Evolutionary conservation across 2,888 invertebrate species (phyloP).

Genomic region (Artemia sinica): DNA sequence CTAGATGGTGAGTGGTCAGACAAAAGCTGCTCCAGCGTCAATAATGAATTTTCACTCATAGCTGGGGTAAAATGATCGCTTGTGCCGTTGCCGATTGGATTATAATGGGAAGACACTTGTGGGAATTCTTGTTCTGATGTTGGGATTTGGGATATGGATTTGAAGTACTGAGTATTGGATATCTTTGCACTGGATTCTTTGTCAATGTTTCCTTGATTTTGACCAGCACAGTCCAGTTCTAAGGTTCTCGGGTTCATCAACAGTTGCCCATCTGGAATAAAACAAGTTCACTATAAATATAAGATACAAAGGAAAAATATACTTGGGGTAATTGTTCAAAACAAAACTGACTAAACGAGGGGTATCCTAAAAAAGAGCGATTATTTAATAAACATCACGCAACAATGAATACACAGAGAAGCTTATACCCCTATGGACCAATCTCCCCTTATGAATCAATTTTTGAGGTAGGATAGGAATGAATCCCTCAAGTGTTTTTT

Average conservation of each 20-base stretch:
- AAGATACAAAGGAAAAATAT: too few species aligned
- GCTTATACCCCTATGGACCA: too few species aligned
- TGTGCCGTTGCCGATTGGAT: neutral
- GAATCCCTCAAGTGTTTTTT: too few species aligned
- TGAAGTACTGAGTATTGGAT: neutral
- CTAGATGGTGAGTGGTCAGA: neutral
- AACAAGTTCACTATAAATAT: neutral
- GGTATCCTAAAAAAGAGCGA: too few species aligned
- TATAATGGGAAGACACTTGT: neutral
- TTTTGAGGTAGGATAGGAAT: too few species aligned
- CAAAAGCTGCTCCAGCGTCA: constrained; percentile 10
- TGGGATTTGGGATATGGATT: neutral
- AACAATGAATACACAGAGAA: too few species aligned
- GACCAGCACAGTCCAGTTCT: neutral
- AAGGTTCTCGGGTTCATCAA: constrained; percentile 9
- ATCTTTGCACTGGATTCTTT: neutral
- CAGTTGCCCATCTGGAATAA: neutral
- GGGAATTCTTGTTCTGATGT: neutral
- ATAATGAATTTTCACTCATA: constrained; percentile 1
- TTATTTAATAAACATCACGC: too few species aligned
- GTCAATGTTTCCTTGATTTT: neutral
- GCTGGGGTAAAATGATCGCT: neutral
- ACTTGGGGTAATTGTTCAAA: too few species aligned
- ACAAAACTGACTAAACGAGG: too few species aligned
- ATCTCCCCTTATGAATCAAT: too few species aligned